A percentile compares a stretch with the other conserved stretches of the same genome.
phyloP scores from a whole-genome alignment of 2,113 vertebrate genomes.

The Chamaetylas fuelleborni region DNA sequence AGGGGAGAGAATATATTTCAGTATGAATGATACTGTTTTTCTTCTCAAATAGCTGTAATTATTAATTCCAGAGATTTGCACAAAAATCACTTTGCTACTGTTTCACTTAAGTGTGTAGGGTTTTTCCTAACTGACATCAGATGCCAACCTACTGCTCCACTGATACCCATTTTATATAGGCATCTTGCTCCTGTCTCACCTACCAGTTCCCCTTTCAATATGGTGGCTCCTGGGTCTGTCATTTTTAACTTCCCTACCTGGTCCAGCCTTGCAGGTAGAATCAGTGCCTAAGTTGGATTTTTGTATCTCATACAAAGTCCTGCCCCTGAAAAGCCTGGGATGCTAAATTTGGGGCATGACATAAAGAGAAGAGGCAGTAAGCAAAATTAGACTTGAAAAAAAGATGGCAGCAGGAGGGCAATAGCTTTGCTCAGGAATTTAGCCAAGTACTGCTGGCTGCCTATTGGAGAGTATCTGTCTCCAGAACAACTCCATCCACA shows the following conservation, averaged over 20 bases:
- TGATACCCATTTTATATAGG: conserved; percentile 28
- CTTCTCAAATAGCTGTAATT: conserved; percentile 64
- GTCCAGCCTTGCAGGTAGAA: neutral
- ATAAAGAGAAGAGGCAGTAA: neutral
- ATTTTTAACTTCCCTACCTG: neutral
- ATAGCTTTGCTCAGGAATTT: neutral
- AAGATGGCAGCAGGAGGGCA: neutral
- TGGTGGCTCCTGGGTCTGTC: neutral
- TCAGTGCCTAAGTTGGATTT: neutral
- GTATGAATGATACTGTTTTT: conserved; percentile 71
- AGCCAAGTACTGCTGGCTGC: neutral
- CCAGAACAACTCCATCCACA: neutral
- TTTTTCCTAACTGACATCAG: neutral
- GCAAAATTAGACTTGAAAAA: conserved; percentile 2
- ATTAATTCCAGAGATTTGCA: conserved; percentile 59
- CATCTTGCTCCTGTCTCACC: neutral
- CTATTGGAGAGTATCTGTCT: neutral
- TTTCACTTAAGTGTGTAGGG: conserved; percentile 8
- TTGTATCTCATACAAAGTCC: neutral
- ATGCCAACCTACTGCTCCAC: conserved; percentile 29
- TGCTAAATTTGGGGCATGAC: neutral
- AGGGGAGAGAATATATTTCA: conserved; percentile 70
- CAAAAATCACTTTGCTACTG: conserved; percentile 52
- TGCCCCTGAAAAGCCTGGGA: neutral
- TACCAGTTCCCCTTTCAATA: neutral